Percentiles rank a stretch among this genome's conserved stretches.
phyloP scores from a whole-genome alignment of 2,888 invertebrate genomes.

The Callyntrura sp. region DNA sequence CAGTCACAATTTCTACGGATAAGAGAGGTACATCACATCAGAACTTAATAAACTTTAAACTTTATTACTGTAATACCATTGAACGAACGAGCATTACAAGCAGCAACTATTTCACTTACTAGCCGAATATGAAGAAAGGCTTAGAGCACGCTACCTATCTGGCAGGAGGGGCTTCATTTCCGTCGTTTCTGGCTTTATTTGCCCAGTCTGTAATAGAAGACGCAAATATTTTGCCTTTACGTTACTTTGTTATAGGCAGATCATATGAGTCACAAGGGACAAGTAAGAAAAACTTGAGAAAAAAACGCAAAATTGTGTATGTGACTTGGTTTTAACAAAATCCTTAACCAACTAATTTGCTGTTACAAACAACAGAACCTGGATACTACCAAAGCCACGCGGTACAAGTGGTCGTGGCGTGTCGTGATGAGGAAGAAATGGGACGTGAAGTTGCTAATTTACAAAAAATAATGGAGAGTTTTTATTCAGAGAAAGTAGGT shows the following conservation, averaged over 20 bases:
- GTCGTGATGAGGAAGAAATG: constrained; percentile 87
- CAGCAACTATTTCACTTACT: neutral
- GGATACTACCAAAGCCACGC: constrained; percentile 85
- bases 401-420: constrained; percentile 89
- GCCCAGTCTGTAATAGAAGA: constrained; percentile 89
- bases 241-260: constrained; percentile 90
- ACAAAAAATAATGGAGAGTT: constrained; percentile 85
- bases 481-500: constrained; percentile 88
- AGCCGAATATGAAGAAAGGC: constrained; percentile 79
- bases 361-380: constrained; percentile 55
- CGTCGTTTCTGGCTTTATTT: constrained; percentile 91
- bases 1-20: constrained; percentile 84
- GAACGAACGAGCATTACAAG: neutral
- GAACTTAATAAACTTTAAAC: neutral
- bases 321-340: no score
- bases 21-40: constrained; percentile 77
- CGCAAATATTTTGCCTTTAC: constrained; percentile 88
- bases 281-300: constrained; percentile 86
- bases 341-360: neutral
- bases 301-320: neutral
- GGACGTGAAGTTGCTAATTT: constrained; percentile 87
- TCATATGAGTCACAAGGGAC: constrained; percentile 87
- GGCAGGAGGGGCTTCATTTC: constrained; percentile 91
- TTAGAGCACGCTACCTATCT: constrained; percentile 86
- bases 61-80: neutral